Percentiles rank a stretch among this genome's conserved stretches.
These are phyloP conservation scores for Pteropus alecto DNA, from an alignment of 2,113 vertebrate species.

Conservation along the genomic window DNA sequence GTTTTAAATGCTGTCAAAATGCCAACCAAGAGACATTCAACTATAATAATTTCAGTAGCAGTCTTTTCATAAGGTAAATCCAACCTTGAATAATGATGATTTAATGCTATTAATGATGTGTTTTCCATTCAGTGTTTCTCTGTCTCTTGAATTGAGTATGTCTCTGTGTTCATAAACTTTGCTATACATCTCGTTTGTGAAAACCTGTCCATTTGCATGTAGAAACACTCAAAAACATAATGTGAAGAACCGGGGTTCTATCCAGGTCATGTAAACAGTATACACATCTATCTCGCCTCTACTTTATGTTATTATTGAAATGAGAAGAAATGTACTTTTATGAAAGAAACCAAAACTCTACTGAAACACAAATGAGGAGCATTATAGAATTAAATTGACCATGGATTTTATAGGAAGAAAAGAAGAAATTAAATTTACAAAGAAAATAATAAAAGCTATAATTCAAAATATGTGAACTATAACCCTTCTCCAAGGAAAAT, in stretches of 20 bases:
- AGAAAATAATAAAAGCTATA: not conserved
- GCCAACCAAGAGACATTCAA: not conserved
- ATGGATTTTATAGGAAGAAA: not conserved
- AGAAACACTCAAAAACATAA: not conserved
- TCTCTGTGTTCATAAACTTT: not conserved
- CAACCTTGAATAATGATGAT: constrained; percentile 33
- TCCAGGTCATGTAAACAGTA: not conserved
- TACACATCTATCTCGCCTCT: not conserved
- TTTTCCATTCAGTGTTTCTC: not conserved
- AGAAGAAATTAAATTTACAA: not conserved
- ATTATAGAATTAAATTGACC: not conserved
- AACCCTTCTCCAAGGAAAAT: not conserved
- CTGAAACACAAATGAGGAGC: not conserved
- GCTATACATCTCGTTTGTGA: not conserved
- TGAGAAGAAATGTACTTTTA: not conserved
- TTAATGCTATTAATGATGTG: constrained; percentile 25
- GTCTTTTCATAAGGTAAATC: constrained; percentile 40
- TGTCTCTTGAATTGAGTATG: not conserved
- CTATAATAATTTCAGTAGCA: not conserved
- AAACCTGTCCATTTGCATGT: not conserved
- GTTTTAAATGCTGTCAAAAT: constrained; percentile 48
- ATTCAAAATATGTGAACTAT: not conserved
- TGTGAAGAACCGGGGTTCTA: not conserved
- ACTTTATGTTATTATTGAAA: not conserved
- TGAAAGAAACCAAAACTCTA: not conserved